Percentiles rank a stretch among this genome's conserved stretches.
phyloP scores from a whole-genome alignment of 2,797 vertebrate genomes.

The Coreius guichenoti region DNA sequence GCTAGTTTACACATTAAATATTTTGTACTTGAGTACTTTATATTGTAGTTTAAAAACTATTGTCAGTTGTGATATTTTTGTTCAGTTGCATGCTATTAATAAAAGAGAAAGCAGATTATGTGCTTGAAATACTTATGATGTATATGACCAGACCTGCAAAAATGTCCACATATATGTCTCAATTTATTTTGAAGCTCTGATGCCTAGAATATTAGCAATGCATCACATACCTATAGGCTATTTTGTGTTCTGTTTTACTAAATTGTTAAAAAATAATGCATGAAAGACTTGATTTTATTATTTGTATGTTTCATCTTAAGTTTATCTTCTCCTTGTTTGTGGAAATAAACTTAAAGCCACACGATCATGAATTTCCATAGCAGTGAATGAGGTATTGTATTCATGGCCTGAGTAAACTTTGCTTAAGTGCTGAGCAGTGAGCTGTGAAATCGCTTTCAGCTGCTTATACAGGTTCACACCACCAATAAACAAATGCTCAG shows the following conservation, averaged over 20 bases:
- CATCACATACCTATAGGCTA: background rate
- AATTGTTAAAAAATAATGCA: background rate
- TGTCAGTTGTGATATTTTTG: background rate
- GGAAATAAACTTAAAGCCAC: background rate
- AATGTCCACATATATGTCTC: background rate
- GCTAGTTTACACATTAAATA: background rate
- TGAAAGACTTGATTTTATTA: background rate
- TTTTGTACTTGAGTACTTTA: background rate
- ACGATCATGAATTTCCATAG: slow-evolving; percentile 6
- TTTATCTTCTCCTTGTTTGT: background rate
- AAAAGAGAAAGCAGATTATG: slow-evolving; percentile 12
- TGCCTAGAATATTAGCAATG: background rate
- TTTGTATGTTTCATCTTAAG: background rate
- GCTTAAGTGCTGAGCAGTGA: slow-evolving; percentile 21
- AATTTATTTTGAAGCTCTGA: background rate
- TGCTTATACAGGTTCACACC: slow-evolving; percentile 27
- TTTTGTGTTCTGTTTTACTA: background rate
- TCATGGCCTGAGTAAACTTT: slow-evolving; percentile 15
- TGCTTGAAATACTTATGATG: background rate
- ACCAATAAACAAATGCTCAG: slow-evolving; percentile 9
- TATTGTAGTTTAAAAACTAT: background rate
- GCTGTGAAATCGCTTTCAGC: slow-evolving; percentile 18
- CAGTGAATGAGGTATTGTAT: slow-evolving; percentile 23
- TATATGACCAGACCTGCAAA: background rate
- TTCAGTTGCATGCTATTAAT: background rate